Conservation (phyloP, 2,888 invertebrate species). For the Dolomedes plantarius region DNA sequence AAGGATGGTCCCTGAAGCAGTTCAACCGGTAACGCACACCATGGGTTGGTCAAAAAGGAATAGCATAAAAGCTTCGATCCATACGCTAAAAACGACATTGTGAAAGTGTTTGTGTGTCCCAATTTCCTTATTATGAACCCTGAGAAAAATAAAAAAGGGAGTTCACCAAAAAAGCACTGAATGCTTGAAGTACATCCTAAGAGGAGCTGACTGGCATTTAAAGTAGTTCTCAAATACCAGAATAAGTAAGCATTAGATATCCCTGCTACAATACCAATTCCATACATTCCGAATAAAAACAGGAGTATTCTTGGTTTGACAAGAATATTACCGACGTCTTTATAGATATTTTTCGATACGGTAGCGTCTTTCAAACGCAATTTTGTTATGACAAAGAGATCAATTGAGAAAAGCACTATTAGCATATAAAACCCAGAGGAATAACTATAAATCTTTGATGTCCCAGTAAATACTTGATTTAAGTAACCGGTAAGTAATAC, state of each 20-base stretch:
- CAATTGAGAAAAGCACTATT: slow-evolving; percentile 21
- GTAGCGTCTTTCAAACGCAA: slow-evolving; percentile 43
- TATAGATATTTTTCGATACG: slow-evolving; percentile 52
- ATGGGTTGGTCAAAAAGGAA: slow-evolving; percentile 86
- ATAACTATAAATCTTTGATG: slow-evolving; percentile 40
- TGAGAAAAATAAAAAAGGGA: slow-evolving; percentile 76
- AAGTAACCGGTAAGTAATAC: slow-evolving; percentile 86
- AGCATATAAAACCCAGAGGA: slow-evolving; percentile 66
- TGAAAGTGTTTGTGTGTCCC: slow-evolving; percentile 88
- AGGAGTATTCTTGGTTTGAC: slow-evolving; percentile 16
- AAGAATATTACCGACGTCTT: slow-evolving; percentile 50
- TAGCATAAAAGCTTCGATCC: slow-evolving; percentile 88
- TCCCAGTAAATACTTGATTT: slow-evolving; percentile 80
- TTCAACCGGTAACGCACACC: slow-evolving; percentile 91
- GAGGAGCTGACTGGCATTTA: slow-evolving; percentile 57
- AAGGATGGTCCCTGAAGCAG: slow-evolving; percentile 90
- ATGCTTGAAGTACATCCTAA: slow-evolving; percentile 69
- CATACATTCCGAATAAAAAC: slow-evolving; percentile 57
- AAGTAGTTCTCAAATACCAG: slow-evolving; percentile 69
- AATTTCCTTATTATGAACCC: slow-evolving; percentile 86
- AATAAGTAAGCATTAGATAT: slow-evolving; percentile 72
- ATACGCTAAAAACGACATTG: slow-evolving; percentile 86
- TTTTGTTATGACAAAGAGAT: slow-evolving; percentile 34
- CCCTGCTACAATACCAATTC: slow-evolving; percentile 72
- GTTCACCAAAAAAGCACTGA: slow-evolving; percentile 73